These are phyloP conservation scores for Micropoecilia bifurca DNA, from an alignment of 2,797 vertebrate species.

Conservation along the genomic window DNA sequence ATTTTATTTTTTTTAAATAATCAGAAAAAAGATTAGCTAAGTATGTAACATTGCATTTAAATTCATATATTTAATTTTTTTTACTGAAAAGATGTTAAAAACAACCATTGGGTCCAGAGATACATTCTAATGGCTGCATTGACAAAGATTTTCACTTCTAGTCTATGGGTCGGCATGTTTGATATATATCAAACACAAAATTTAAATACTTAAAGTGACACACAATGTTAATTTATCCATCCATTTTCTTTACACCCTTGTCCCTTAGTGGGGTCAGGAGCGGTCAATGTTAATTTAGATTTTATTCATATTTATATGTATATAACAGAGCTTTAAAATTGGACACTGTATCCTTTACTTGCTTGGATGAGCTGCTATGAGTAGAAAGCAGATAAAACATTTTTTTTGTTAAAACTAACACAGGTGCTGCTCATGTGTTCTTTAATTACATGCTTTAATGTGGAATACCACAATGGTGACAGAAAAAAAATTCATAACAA, in stretches of 20 bases:
- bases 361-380: no score
- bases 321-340: neutral
- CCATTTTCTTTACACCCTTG: no score
- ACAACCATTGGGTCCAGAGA: no score
- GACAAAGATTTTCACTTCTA: no score
- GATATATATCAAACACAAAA: neutral
- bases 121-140: neutral
- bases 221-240: neutral
- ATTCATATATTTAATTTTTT: no score
- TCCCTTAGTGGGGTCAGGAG: no score
- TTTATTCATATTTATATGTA: neutral
- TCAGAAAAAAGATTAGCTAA: neutral
- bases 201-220: neutral
- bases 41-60: neutral
- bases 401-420: no score
- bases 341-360: neutral
- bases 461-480: no score
- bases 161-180: neutral
- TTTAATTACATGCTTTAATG: no score
- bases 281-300: neutral
- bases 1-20: neutral
- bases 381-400: no score
- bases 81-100: neutral
- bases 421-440: no score
- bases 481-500: no score